Percentiles rank a stretch among this genome's conserved stretches.
These are phyloP conservation scores for Podocnemis expansa DNA, from an alignment of 2,113 vertebrate species.

Conservation along the genomic window DNA sequence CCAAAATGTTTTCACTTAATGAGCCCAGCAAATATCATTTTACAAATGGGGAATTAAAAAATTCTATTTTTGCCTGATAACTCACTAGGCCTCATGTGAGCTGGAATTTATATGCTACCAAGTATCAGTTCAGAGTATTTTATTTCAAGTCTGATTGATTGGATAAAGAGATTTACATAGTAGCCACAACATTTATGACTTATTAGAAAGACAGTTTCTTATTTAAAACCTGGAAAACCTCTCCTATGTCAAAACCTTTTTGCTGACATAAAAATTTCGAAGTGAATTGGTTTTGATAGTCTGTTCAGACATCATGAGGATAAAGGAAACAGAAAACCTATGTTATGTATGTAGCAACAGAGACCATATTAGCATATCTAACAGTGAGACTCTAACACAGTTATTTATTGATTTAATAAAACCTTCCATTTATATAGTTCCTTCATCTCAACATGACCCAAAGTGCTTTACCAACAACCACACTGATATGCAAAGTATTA, in stretches of 20 bases:
- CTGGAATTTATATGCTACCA: slow-evolving; percentile 50
- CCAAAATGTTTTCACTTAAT: slow-evolving; percentile 60
- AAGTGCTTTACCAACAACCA: background rate
- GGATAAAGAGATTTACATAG: slow-evolving; percentile 74
- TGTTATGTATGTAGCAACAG: background rate
- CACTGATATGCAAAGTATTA: background rate
- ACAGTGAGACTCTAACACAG: background rate
- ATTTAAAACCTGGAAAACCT: slow-evolving; percentile 43
- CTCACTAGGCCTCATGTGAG: slow-evolving; percentile 50
- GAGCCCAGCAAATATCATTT: slow-evolving; percentile 50
- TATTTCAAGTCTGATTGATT: slow-evolving; percentile 71
- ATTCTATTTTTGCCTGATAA: slow-evolving; percentile 54
- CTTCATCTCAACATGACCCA: background rate
- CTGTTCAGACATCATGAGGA: background rate
- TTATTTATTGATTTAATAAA: background rate
- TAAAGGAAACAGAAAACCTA: background rate
- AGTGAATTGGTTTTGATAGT: background rate
- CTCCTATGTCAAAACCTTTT: background rate
- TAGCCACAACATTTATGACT: slow-evolving; percentile 52
- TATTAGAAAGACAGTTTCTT: slow-evolving; percentile 42
- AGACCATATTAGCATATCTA: background rate
- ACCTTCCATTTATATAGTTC: background rate
- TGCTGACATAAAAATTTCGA: slow-evolving; percentile 17
- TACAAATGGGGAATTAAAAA: slow-evolving; percentile 57
- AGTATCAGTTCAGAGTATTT: slow-evolving; percentile 57